Conservation (phyloP, 2,888 invertebrate genomes). For the Trichopria drosophilae region DNA sequence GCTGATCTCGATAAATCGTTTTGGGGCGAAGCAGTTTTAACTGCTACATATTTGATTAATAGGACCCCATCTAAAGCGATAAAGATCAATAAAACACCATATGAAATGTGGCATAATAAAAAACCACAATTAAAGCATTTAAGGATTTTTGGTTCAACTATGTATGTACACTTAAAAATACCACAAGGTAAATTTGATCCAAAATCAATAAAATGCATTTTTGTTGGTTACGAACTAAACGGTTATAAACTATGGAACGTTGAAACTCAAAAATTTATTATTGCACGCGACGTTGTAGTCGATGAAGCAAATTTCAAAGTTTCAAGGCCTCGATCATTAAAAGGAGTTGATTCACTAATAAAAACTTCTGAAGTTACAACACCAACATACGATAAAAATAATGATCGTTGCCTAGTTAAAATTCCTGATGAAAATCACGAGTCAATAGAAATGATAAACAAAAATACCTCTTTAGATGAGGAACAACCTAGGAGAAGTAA, state of each 20-base stretch:
- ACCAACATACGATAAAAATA: background rate
- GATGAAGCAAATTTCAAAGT: conserved; percentile 23
- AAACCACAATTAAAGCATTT: conserved; percentile 19
- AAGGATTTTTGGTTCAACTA: conserved; percentile 29
- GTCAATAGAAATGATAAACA: no score
- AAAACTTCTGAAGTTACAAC: background rate
- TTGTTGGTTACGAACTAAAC: conserved; percentile 29
- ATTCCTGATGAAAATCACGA: no score
- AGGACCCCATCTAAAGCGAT: conserved; percentile 43
- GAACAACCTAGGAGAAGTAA: conserved; percentile 23
- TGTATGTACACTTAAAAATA: conserved; percentile 28
- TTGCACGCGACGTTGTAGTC: conserved; percentile 19
- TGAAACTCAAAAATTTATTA: conserved; percentile 18
- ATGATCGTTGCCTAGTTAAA: background rate
- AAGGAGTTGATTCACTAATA: no score
- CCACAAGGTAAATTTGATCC: conserved; percentile 25
- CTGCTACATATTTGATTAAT: conserved; percentile 29
- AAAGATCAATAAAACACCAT: conserved; percentile 46
- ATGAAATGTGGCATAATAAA: conserved; percentile 28
- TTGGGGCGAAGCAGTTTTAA: conserved; percentile 28
- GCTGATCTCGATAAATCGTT: conserved; percentile 23
- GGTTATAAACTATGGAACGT: conserved; percentile 28
- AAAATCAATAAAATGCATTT: conserved; percentile 24
- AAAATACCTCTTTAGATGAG: background rate
- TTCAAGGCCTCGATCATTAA: conserved; percentile 16